A percentile compares a stretch with the other conserved stretches of the same genome.
Evolutionary conservation across 2,113 vertebrate genomes (phyloP).

Genomic region (Plectropomus leopardus): DNA sequence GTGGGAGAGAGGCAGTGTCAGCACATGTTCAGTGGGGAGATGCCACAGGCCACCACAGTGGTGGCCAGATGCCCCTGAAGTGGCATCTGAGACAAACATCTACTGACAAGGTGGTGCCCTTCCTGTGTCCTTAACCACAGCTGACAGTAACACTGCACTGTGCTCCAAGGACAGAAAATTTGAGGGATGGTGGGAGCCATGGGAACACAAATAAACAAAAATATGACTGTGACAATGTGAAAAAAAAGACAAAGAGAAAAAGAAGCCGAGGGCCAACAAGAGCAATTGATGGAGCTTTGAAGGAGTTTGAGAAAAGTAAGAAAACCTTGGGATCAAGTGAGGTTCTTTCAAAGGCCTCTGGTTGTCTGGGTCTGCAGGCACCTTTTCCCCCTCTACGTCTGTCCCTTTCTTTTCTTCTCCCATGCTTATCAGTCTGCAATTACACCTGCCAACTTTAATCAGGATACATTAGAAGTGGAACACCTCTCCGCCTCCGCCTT

Average conservation of each 20-base stretch:
- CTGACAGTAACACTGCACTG: conserved; percentile 43
- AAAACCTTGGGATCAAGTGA: conserved; percentile 31
- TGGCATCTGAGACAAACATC: conserved; percentile 72
- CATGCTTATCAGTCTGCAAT: conserved; percentile 66
- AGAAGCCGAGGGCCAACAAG: background rate
- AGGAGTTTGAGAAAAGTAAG: conserved; percentile 25
- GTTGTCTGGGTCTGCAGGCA: background rate
- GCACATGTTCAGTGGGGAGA: conserved; percentile 59
- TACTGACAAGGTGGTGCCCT: conserved; percentile 79
- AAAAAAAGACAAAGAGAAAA: conserved; percentile 20
- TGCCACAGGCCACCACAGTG: conserved; percentile 62
- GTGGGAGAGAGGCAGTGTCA: conserved; percentile 31
- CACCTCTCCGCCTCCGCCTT: conserved; percentile 48
- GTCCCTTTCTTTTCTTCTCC: conserved; percentile 17
- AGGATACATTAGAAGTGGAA: conserved; percentile 52
- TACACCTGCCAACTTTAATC: conserved; percentile 75
- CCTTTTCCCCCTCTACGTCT: conserved; percentile 12
- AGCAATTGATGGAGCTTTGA: conserved; percentile 3
- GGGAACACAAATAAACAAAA: conserved; percentile 26
- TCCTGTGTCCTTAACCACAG: conserved; percentile 61
- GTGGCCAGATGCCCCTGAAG: conserved; percentile 63
- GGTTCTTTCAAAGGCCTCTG: conserved; percentile 8
- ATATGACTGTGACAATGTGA: conserved; percentile 17
- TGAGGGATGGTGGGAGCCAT: background rate
- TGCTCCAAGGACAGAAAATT: conserved; percentile 42